Evolutionary conservation across 2,797 vertebrate genomes (phyloP).

Genomic region (Danio kyathit): DNA sequence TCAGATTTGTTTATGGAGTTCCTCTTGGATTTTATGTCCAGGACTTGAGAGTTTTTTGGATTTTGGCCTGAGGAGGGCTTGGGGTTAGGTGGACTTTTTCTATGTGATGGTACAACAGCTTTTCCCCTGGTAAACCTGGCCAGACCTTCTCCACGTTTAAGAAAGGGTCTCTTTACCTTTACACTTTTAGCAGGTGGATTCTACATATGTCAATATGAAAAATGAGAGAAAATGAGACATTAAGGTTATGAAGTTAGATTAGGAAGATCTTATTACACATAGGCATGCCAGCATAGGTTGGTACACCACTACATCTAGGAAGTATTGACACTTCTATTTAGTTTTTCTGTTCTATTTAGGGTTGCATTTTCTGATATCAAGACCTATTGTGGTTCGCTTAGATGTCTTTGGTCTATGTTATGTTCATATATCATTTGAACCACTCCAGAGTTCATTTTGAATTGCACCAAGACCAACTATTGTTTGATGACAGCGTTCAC

Average conservation of each 20-base stretch:
- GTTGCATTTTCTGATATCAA: too few relatives aligned
- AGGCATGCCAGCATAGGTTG: too few relatives aligned
- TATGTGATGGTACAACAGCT: constrained; percentile 66
- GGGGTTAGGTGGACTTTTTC: constrained; percentile 43
- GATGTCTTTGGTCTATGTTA: too few relatives aligned
- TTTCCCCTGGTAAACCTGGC: constrained; percentile 83
- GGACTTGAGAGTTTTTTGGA: constrained; percentile 25
- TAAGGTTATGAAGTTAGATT: background rate
- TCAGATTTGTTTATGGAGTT: constrained; percentile 62
- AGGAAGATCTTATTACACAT: background rate
- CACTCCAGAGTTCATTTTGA: too few relatives aligned
- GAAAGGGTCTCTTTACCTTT: constrained; percentile 83
- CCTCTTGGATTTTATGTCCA: constrained; percentile 62
- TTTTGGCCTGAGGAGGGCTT: constrained; percentile 40
- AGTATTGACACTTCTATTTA: background rate
- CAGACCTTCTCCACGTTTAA: constrained; percentile 91
- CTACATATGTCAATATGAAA: constrained; percentile 33
- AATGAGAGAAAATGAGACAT: background rate
- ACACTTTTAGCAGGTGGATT: constrained; percentile 35
- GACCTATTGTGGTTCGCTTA: too few relatives aligned
- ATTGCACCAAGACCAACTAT: too few relatives aligned
- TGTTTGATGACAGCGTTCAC: too few relatives aligned
- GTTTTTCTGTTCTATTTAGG: too few relatives aligned
- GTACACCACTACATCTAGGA: too few relatives aligned
- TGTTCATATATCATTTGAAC: too few relatives aligned